Base-by-base conservation (phyloP, 2,797 vertebrate genomes). In the Numenius phaeopus region DNA sequence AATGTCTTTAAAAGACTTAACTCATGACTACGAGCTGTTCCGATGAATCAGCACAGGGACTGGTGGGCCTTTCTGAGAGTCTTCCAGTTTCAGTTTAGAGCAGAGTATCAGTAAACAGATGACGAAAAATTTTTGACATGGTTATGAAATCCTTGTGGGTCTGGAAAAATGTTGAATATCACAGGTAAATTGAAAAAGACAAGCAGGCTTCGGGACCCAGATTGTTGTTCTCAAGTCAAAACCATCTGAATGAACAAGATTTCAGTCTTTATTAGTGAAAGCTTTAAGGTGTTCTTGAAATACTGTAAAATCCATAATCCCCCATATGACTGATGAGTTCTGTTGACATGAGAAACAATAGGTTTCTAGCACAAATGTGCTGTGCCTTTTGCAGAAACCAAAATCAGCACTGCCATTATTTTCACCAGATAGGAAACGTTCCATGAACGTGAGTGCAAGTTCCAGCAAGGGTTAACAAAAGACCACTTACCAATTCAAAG, bases 401-500 rank as follows among this genome's bases (percentile, higher is more conserved):
- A 88, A 76, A 89, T 47, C 37, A 50, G 12, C 17, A 30, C 21
- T 49, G 19, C 3, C 3, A 18, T 34, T 64, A 57, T 90, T 93
- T 86, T 95, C 32, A 76, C 5, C 20, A 76, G 22, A 44, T 3
- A 70, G 11, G 14, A 78, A 92, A 80, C 0, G 0, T 5, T 75
- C 21, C 15, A 32, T 42, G 18, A 75, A 72, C 1, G 0, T 22
- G 37, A 64, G 20, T 27, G 7, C 7, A 27, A 66, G 15, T 57
- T 89, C 18, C 42, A 75, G 42, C 22, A 88, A 55, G 16, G 14
- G 11, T 82, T 92, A 82, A 72, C 9, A 66, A 76, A 89, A 5
- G 8, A 67, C 9, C 0, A 0, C 5, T 71, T 64, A 61, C 6
- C 8, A 40, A 73, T 69, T 61, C 5, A 62, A 81, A 83, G 76